Percentiles rank a stretch among this genome's conserved stretches.
Conservation (phyloP, 2,797 vertebrate species). For the Sparidentex hasta region DNA sequence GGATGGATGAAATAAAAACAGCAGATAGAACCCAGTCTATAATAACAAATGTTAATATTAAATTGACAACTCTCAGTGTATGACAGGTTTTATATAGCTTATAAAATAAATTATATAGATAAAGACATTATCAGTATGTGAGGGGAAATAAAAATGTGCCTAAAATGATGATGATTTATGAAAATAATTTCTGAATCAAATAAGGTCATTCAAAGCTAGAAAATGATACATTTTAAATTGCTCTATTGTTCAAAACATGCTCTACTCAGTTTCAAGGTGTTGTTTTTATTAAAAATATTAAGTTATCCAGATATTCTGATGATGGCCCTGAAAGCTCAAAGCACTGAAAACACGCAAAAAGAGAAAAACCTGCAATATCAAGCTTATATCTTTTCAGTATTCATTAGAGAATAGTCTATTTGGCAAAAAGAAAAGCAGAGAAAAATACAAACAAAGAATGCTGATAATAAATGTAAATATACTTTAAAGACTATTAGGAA, state of each 20-base stretch:
- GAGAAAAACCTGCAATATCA: background rate
- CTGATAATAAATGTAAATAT: background rate
- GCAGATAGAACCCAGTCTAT: background rate
- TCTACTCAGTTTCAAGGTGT: no score
- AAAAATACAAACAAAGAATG: background rate
- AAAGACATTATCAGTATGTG: no score
- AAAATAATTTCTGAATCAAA: background rate
- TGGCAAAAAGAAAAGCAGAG: background rate
- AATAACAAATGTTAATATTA: background rate
- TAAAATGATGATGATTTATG: background rate
- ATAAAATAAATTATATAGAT: no score
- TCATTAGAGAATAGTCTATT: background rate
- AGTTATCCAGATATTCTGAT: background rate
- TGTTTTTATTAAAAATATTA: no score
- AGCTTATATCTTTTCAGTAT: background rate
- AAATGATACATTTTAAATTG: no score
- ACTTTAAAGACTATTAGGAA: background rate
- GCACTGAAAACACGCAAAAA: background rate
- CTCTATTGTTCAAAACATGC: no score
- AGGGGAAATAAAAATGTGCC: no score
- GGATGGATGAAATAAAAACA: background rate
- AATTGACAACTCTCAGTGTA: background rate
- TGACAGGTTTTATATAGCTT: no score
- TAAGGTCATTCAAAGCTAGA: no score
- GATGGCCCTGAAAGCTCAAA: background rate